Evolutionary conservation across 1,140 invertebrate genomes (phyloP).

Genomic region (Hyles euphorbiae): DNA sequence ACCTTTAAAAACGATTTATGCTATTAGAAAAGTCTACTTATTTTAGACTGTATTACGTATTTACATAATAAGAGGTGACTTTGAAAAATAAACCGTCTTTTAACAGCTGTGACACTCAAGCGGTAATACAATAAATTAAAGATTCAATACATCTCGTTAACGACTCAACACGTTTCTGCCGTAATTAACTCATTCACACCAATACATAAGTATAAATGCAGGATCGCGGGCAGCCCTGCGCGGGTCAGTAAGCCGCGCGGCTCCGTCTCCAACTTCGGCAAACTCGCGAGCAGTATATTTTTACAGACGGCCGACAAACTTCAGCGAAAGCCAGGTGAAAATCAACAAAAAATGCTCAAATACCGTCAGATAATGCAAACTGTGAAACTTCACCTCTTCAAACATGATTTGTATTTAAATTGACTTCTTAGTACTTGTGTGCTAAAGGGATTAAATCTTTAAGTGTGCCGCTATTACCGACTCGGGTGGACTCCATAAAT

Average conservation of each 20-base stretch:
- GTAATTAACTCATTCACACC: no score
- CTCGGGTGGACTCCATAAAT: not conserved
- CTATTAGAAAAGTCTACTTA: no score
- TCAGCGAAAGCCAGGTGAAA: not conserved
- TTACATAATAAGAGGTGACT: no score
- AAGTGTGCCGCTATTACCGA: not conserved
- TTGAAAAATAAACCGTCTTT: no score
- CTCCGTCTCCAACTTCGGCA: not conserved
- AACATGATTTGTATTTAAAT: constrained; percentile 3
- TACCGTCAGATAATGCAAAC: constrained; percentile 2
- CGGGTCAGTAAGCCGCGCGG: not conserved
- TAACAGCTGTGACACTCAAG: no score
- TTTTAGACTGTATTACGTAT: no score
- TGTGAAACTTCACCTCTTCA: constrained; percentile 1
- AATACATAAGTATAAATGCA: no score
- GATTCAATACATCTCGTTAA: no score
- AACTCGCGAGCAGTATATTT: not conserved
- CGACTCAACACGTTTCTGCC: no score
- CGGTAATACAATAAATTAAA: no score
- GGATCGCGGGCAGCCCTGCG: not conserved
- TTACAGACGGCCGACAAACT: constrained; percentile 4
- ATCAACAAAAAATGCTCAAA: constrained; percentile 1
- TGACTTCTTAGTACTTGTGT: constrained; percentile 4
- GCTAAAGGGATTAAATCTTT: not conserved
- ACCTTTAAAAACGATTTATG: no score